These are phyloP conservation scores for Tragelaphus scriptus DNA, from an alignment of 2,113 vertebrate species.

Conservation along the genomic window DNA sequence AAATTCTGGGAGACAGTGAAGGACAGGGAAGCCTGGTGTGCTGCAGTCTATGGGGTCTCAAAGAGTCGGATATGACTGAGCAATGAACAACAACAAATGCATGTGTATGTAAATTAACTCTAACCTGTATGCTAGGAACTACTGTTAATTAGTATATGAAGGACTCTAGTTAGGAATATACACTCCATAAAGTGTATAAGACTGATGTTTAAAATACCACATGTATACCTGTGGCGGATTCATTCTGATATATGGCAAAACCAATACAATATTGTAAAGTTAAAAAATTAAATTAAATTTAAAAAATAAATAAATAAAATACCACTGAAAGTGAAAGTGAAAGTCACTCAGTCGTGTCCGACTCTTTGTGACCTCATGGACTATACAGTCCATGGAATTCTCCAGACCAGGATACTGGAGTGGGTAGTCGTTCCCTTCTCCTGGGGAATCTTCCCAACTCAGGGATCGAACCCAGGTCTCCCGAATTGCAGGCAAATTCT, in stretches of 20 bases:
- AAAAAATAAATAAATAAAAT: background rate
- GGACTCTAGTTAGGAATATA: background rate
- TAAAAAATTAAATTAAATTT: no score
- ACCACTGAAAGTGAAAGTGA: background rate
- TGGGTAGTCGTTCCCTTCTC: background rate
- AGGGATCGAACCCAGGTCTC: background rate
- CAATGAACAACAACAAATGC: background rate
- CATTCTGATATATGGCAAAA: no score
- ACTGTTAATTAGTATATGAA: background rate
- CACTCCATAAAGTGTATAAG: background rate
- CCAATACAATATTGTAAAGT: no score
- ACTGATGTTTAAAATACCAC: background rate
- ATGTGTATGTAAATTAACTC: background rate
- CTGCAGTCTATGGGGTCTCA: background rate
- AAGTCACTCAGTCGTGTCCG: background rate
- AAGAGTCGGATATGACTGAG: background rate
- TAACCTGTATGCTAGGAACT: background rate
- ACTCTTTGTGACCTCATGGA: background rate
- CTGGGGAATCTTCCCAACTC: background rate
- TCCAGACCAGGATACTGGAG: background rate
- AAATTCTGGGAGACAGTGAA: background rate
- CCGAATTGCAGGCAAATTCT: background rate
- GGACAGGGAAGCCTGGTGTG: background rate
- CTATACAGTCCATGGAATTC: background rate
- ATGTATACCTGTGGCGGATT: no score